These are phyloP conservation scores for Drosophila ustulata DNA, from an alignment of 2,888 invertebrate genomes.

Conservation along the genomic window DNA sequence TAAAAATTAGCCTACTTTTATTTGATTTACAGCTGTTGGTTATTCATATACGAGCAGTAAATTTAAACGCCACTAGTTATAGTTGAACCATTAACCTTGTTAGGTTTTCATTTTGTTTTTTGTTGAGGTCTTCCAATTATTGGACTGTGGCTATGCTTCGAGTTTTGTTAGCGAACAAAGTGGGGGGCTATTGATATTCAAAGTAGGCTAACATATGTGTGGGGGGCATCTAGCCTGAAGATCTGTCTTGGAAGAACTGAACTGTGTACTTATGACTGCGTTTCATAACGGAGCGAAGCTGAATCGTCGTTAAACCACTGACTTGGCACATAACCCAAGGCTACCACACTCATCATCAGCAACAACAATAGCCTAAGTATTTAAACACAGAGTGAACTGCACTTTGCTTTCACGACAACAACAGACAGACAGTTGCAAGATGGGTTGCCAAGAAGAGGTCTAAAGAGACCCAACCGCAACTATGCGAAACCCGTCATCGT, in stretches of 20 bases:
- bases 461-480: constrained; percentile 63
- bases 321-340: constrained; percentile 67
- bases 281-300: constrained; percentile 68
- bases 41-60: constrained; percentile 2
- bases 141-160: constrained; percentile 20
- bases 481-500: constrained; percentile 65
- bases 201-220: constrained; percentile 33
- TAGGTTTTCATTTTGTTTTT: constrained; percentile 26
- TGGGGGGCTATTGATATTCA: constrained; percentile 33
- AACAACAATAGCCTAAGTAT: constrained; percentile 10
- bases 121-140: constrained; percentile 41
- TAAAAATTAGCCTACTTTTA: constrained; percentile 33
- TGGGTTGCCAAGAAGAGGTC: constrained; percentile 18
- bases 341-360: constrained; percentile 56
- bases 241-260: constrained; percentile 57
- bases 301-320: constrained; percentile 63
- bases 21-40: constrained; percentile 12
- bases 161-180: constrained; percentile 4
- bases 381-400: constrained; percentile 42
- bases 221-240: constrained; percentile 21
- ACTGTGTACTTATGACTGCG: constrained; percentile 42
- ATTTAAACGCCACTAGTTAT: constrained; percentile 26
- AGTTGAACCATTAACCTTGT: constrained; percentile 70
- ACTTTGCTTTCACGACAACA: constrained; percentile 54
- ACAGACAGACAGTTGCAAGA: constrained; percentile 5